Conservation (phyloP, 2,888 invertebrate genomes). For the Caenorhabditis sp. region DNA sequence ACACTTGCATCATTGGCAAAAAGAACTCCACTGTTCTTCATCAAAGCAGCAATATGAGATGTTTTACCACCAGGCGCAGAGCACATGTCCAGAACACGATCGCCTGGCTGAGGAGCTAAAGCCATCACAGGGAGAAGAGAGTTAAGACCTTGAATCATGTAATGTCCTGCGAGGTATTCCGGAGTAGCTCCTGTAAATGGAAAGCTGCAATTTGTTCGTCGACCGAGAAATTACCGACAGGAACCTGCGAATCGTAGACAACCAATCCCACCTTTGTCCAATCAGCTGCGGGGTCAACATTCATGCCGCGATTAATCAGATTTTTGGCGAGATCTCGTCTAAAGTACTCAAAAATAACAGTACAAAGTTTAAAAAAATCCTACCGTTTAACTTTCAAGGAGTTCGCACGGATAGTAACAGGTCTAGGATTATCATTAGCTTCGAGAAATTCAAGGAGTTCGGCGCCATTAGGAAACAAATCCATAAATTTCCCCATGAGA, state of each 20-base stretch:
- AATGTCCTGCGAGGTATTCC: slow-evolving; percentile 98
- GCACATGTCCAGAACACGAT: slow-evolving; percentile 93
- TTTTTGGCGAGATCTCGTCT: slow-evolving; percentile 86
- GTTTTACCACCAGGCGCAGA: slow-evolving; percentile 99
- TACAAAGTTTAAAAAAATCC: not conserved
- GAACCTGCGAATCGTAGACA: slow-evolving; percentile 95
- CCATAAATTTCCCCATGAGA: slow-evolving; percentile 93
- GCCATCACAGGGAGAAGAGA: slow-evolving; percentile 98
- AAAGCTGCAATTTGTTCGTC: not conserved
- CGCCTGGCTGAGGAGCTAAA: slow-evolving; percentile 92
- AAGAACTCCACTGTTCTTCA: slow-evolving; percentile 94
- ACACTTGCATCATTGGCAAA: slow-evolving; percentile 96
- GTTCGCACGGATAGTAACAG: slow-evolving; percentile 96
- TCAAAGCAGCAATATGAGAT: slow-evolving; percentile 95
- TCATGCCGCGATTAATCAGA: slow-evolving; percentile 96
- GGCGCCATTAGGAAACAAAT: slow-evolving; percentile 88
- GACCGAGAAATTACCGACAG: slow-evolving; percentile 87
- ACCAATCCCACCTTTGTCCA: slow-evolving; percentile 99
- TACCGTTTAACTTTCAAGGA: slow-evolving; percentile 89
- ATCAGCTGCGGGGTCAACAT: slow-evolving; percentile 97
- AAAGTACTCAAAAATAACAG: not conserved
- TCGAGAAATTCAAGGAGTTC: slow-evolving; percentile 93
- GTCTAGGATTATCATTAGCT: slow-evolving; percentile 95
- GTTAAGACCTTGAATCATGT: slow-evolving; percentile 90
- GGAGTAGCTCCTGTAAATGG: slow-evolving; percentile 90